Percentiles rank a stretch among this genome's conserved stretches.
phyloP scores from a whole-genome alignment of 2,113 vertebrate genomes.

The Mobula hypostoma region DNA sequence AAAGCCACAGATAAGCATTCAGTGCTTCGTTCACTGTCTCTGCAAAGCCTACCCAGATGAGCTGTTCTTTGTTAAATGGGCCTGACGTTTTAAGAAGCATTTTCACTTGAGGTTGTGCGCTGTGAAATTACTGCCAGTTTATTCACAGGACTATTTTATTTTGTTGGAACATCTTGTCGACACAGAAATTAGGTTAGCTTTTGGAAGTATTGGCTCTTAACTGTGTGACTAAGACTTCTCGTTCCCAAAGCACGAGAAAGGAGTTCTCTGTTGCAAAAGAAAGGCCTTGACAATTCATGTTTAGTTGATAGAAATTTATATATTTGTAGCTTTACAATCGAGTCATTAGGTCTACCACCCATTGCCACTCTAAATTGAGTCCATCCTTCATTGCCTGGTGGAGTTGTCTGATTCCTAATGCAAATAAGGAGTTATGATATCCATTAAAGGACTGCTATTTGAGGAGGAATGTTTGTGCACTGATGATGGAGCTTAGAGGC shows the following conservation, averaged over 20 bases:
- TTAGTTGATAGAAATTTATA: background rate
- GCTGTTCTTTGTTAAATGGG: conserved; percentile 25
- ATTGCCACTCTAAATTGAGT: background rate
- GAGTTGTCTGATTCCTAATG: background rate
- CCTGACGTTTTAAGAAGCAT: conserved; percentile 20
- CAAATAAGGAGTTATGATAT: background rate
- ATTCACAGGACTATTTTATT: background rate
- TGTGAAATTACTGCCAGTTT: conserved; percentile 5
- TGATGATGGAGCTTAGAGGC: background rate
- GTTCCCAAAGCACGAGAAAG: background rate
- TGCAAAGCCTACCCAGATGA: conserved; percentile 2
- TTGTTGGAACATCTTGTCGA: background rate
- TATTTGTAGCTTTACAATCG: background rate
- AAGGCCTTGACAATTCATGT: background rate
- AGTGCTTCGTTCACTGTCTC: background rate
- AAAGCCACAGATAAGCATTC: conserved; percentile 36
- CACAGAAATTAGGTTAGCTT: background rate
- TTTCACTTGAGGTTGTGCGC: background rate
- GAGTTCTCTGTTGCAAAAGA: background rate
- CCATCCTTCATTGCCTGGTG: background rate
- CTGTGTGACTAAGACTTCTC: background rate
- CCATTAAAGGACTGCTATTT: background rate
- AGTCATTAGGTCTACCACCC: background rate
- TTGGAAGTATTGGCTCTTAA: background rate
- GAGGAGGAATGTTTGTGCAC: background rate